Evolutionary conservation across 2,797 vertebrate genomes (phyloP), one percentile per base, ranked within the genome.

Genomic region (Gobionotothen gibberifrons): DNA sequence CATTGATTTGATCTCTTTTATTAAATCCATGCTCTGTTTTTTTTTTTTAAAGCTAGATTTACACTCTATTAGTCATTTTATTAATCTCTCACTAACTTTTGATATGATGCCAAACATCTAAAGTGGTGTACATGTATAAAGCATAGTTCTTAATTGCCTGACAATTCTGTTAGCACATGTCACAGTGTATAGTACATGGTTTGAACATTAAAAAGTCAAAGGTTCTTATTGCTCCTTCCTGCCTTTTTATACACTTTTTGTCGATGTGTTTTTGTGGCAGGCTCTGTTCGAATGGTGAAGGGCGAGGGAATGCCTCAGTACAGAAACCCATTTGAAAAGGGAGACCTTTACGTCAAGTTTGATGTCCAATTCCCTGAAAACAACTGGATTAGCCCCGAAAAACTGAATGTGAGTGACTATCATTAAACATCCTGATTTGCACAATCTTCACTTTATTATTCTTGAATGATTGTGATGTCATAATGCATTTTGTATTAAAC

Each of bases 221-320:
- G 40, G 54, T 72, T 36, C 9, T 55, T 16, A 21, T 40, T 68
- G 15, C 19, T 3, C 42, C 5, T 52, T 2, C 5, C 17, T 69
- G 11, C 4, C 3, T 69, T 74, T 74, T 12, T 60, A 26, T 17
- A 49, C 26, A 36, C 17, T 1, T 47, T 42, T 66, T 46, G 58
- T n/a, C 74, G 17, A 15, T 62, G 19, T 83, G 16, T 78, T 42
- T 78, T 43, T 74, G 16, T 87, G 22, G 6, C 80, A 99, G 98
- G 97, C 42, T 97, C 93, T 85, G 90, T 97, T 81, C 95, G 97
- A 46, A 95, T 99, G 68, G 97, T 98, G 78, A 94, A 96, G 85
- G 97, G 96, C 49, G 98, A 99, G 90, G 98, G 98, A 82, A 99
- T 99, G 98, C 98, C 98, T 44, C 97, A 98, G 69, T 99, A 98